Evolutionary conservation across 2,888 invertebrate species (phyloP).

Genomic region (Aphrophora alni): DNA sequence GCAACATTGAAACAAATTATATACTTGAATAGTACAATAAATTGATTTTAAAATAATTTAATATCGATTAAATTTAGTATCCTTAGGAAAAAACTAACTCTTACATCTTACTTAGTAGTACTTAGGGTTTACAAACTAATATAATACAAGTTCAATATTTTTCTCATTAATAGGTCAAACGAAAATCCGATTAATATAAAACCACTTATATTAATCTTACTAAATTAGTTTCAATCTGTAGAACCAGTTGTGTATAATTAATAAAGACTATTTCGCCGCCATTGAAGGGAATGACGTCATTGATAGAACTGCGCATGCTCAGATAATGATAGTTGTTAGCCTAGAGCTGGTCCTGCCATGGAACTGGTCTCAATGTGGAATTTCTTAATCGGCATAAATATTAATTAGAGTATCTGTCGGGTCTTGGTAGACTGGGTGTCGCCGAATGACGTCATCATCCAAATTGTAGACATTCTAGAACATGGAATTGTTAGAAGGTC

Average conservation of each 20-base stretch:
- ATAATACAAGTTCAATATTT: too few relatives aligned
- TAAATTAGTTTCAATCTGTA: neutral
- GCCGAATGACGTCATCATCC: neutral
- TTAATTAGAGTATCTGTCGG: neutral
- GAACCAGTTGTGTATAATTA: neutral
- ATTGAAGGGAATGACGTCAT: neutral
- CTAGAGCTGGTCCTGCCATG: neutral
- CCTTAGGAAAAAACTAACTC: too few relatives aligned
- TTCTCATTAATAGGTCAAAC: too few relatives aligned
- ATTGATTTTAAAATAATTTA: too few relatives aligned
- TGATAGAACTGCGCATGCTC: neutral
- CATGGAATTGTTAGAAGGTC: neutral
- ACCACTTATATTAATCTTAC: neutral
- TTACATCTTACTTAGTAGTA: too few relatives aligned
- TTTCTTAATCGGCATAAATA: conserved; percentile 2
- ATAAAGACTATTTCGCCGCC: neutral
- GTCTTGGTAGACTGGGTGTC: neutral
- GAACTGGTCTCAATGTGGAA: neutral
- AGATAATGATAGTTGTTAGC: neutral
- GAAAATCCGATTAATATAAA: too few relatives aligned
- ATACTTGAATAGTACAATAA: too few relatives aligned
- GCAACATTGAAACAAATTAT: too few relatives aligned
- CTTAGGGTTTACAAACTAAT: too few relatives aligned
- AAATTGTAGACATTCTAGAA: neutral
- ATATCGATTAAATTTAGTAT: too few relatives aligned